Conservation (phyloP, 2,113 vertebrate species). For the Platycercus adscitus region DNA sequence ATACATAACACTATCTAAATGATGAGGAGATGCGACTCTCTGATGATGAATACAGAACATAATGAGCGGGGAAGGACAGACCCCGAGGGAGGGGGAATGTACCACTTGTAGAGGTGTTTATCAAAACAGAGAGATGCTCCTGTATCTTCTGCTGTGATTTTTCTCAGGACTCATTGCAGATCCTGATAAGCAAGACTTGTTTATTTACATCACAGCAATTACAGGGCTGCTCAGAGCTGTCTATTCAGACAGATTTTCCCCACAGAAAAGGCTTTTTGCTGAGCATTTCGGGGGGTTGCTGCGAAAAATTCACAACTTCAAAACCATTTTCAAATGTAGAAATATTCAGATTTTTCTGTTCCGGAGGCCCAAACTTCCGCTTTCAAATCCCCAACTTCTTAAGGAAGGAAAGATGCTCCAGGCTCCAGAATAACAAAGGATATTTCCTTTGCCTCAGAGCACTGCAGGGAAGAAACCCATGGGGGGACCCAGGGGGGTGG, state of each 20-base stretch:
- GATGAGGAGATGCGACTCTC: not conserved
- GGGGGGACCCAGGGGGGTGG: rapidly evolving
- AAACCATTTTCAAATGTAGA: constrained; percentile 7
- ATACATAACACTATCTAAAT: constrained; percentile 12
- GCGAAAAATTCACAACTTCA: constrained; percentile 17
- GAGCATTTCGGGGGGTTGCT: not conserved
- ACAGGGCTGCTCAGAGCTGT: not conserved
- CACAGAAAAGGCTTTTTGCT: not conserved
- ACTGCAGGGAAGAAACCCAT: not conserved
- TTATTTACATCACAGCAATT: constrained; percentile 42
- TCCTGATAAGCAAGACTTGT: not conserved
- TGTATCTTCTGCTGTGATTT: constrained; percentile 27
- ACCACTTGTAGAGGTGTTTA: constrained; percentile 48
- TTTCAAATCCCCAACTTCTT: not conserved
- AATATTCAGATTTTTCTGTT: not conserved
- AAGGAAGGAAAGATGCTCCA: not conserved
- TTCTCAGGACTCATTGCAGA: constrained; percentile 26
- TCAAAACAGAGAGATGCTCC: constrained; percentile 22
- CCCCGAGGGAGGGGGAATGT: not conserved
- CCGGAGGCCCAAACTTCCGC: not conserved
- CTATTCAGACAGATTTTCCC: not conserved
- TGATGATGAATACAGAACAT: constrained; percentile 37
- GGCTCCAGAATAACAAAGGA: not conserved
- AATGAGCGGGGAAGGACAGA: constrained; percentile 31
- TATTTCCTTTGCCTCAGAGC: not conserved